Percentiles rank a stretch among this genome's conserved stretches.
Conservation (phyloP, 2,797 vertebrate species). For the Enoplosus armatus region DNA sequence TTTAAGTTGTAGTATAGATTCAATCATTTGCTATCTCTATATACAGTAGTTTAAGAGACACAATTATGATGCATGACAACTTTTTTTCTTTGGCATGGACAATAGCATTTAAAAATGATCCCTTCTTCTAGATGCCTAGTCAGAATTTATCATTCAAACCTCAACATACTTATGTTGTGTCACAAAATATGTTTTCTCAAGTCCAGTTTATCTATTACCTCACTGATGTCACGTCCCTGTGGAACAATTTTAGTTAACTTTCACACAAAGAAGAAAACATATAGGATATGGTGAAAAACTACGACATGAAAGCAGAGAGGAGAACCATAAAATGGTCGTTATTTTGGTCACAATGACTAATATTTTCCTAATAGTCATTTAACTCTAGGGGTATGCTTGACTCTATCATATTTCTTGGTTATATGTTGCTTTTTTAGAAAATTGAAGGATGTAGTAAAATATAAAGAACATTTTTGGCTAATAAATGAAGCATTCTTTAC, state of each 20-base stretch:
- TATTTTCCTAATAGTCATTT: constrained; percentile 62
- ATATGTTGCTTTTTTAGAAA: constrained; percentile 53
- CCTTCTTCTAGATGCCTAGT: constrained; percentile 42
- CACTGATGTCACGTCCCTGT: constrained; percentile 48
- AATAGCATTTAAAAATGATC: constrained; percentile 38
- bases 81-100: constrained; percentile 50
- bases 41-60: constrained; percentile 50
- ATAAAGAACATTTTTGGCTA: constrained; percentile 51
- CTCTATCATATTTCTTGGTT: constrained; percentile 49
- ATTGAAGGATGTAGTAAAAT: constrained; percentile 57
- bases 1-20: constrained; percentile 32
- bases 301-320: constrained; percentile 39
- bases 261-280: constrained; percentile 25
- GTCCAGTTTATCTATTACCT: constrained; percentile 57
- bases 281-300: constrained; percentile 11
- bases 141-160: constrained; percentile 43
- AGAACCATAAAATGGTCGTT: constrained; percentile 72
- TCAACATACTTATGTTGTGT: constrained; percentile 52
- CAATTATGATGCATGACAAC: constrained; percentile 55
- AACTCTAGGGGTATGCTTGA: constrained; percentile 49
- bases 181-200: constrained; percentile 42
- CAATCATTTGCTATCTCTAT: constrained; percentile 38
- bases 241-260: constrained; percentile 22
- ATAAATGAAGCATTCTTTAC: constrained; percentile 62
- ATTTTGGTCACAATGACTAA: constrained; percentile 78